Conservation (phyloP, 2,888 invertebrate species). For the Brassicogethes aeneus region DNA sequence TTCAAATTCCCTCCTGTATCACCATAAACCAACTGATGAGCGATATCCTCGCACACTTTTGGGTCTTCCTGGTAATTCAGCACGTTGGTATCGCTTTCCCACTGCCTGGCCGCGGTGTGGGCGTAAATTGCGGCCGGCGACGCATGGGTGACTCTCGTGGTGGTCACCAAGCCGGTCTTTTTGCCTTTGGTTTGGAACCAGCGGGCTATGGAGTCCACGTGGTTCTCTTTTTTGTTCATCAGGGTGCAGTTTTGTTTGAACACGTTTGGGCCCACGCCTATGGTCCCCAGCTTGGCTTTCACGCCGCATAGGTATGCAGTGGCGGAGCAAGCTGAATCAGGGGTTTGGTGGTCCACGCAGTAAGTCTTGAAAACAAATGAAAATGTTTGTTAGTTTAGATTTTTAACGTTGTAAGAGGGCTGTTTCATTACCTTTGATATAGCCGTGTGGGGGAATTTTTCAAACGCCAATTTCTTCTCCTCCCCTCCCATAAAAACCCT, state of each 20-base stretch:
- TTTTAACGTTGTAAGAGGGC: no score
- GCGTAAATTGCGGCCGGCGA: conserved; percentile 65
- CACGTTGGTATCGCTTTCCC: conserved; percentile 61
- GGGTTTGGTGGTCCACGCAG: conserved; percentile 63
- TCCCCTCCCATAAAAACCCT: conserved; percentile 71
- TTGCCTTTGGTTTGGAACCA: conserved; percentile 62
- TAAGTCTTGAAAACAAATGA: conserved; percentile 51
- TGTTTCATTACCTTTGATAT: conserved; percentile 69
- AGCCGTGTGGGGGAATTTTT: conserved; percentile 65
- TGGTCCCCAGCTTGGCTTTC: conserved; percentile 66
- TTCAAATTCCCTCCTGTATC: conserved; percentile 59
- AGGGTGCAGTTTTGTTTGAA: conserved; percentile 53
- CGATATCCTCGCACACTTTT: conserved; percentile 57
- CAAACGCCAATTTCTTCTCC: conserved; percentile 61
- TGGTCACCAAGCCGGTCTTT: conserved; percentile 63
- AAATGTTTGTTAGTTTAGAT: no score
- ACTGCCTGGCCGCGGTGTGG: conserved; percentile 59
- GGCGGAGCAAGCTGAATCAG: conserved; percentile 77
- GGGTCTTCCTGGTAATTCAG: conserved; percentile 41
- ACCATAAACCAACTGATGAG: conserved; percentile 57
- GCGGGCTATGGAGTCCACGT: conserved; percentile 57
- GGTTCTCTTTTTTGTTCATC: conserved; percentile 46
- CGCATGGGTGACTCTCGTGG: conserved; percentile 71
- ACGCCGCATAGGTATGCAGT: conserved; percentile 73
- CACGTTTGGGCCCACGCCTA: conserved; percentile 64